phyloP scores from a whole-genome alignment of 2,113 vertebrate genomes.

The Alethe diademata region DNA sequence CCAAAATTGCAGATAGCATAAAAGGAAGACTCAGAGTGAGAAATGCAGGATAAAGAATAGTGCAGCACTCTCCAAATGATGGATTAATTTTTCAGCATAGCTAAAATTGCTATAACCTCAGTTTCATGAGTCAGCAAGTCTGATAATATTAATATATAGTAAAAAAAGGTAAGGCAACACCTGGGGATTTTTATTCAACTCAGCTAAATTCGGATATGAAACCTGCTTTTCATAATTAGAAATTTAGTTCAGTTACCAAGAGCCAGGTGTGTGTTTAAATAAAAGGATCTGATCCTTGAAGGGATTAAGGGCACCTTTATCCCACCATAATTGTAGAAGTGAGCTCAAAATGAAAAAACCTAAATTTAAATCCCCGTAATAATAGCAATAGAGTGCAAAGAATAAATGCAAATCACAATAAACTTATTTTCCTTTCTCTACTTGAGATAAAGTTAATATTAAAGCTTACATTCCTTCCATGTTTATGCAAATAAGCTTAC shows the following conservation, averaged over 20 bases:
- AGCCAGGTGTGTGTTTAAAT: slow-evolving; percentile 12
- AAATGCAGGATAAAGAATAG: background rate
- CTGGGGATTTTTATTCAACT: background rate
- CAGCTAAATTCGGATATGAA: slow-evolving; percentile 33
- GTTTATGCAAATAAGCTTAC: slow-evolving; percentile 45
- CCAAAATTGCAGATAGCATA: background rate
- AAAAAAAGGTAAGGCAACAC: background rate
- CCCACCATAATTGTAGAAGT: background rate
- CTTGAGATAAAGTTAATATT: background rate
- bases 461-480: slow-evolving; percentile 12
- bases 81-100: slow-evolving; percentile 40
- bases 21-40: background rate
- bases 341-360: background rate
- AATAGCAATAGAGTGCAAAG: background rate
- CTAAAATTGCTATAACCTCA: background rate
- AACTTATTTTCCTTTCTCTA: background rate
- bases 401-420: background rate
- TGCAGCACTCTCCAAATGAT: background rate
- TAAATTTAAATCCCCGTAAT: background rate
- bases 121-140: slow-evolving; percentile 47
- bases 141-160: slow-evolving; percentile 10
- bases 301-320: background rate
- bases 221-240: slow-evolving; percentile 18
- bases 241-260: background rate
- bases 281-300: background rate